Evolutionary conservation across 2,113 vertebrate species (phyloP), one percentile per base, ranked within the genome.

Genomic region (Rhizomys pruinosus): DNA sequence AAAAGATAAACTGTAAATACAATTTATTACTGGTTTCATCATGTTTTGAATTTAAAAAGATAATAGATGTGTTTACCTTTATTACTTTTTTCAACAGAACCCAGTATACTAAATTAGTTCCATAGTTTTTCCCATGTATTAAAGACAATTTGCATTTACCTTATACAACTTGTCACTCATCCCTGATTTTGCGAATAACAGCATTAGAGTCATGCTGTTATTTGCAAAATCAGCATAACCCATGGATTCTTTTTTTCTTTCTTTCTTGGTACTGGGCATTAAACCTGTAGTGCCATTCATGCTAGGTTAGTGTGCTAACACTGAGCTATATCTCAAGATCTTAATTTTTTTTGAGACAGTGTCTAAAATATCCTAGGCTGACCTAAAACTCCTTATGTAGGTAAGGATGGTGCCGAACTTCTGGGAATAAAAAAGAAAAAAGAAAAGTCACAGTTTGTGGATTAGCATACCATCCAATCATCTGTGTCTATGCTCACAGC

Each of bases 11-110:
- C n/a, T 85, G 17, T 84, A 71, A 78, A 59, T 78, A 44, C 37
- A 71, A 52, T 74, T 76, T 87, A 89, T 71, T 80, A 59, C 44
- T 86, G 0, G 77, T 81, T 88, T 79, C 15, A 61, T 0, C 44
- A 63, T 86, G 32, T 19, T 93, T 95, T 91, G 16, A 66, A 79
- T 88, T 76, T 44, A 39, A 27, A 91, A 87, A 90, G 32, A 64
- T 81, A 23, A 84, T 13, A 6, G 32, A 68, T 4, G 29, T 88
- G 74, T 79, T 76, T 52, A 76, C 47, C 23, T 76, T 92, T 39
- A 32, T 80, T 73, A 59, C n/a, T n/a, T 37, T 32, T 87, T 88
- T 92, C 3, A 47, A 52, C 82, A 76, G 77, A 84, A 64, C n/a
- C 42, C 32, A 52, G 3, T 69, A 3, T 88, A 87, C 44, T 76